Conservation (phyloP, 2,797 vertebrate genomes). For the Spondyliosoma cantharus region DNA sequence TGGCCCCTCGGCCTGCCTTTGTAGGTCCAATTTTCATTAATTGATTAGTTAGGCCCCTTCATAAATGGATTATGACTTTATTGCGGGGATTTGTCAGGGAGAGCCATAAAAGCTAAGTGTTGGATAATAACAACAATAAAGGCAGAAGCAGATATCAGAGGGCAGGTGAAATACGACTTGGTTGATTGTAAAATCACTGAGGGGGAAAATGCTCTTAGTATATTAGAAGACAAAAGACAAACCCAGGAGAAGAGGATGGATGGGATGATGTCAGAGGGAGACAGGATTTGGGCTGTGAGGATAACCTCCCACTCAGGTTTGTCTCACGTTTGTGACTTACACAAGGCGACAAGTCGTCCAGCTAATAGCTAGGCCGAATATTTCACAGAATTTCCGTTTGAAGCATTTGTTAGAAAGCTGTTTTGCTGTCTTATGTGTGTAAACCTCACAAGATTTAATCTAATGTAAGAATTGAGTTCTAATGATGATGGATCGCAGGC, state of each 20-base stretch:
- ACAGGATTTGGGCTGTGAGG: slow-evolving; percentile 51
- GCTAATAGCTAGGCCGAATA: background rate
- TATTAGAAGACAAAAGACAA: slow-evolving; percentile 83
- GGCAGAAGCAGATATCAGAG: slow-evolving; percentile 82
- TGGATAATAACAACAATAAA: slow-evolving; percentile 89
- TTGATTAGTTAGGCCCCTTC: slow-evolving; percentile 94
- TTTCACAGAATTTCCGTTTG: background rate
- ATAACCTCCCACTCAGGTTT: slow-evolving; percentile 49
- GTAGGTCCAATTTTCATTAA: slow-evolving; percentile 96
- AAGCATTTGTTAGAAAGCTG: slow-evolving; percentile 7
- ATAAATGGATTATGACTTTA: slow-evolving; percentile 94
- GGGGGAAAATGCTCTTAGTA: slow-evolving; percentile 83
- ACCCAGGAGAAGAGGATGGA: slow-evolving; percentile 62
- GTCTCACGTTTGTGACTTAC: slow-evolving; percentile 12
- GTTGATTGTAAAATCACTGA: slow-evolving; percentile 86
- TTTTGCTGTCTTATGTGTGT: background rate
- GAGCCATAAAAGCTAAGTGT: slow-evolving; percentile 86
- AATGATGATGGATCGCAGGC: too few relatives aligned
- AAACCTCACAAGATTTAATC: background rate
- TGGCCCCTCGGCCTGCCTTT: slow-evolving; percentile 87
- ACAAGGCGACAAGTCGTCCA: slow-evolving; percentile 8
- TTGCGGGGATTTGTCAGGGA: slow-evolving; percentile 85
- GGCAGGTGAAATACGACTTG: slow-evolving; percentile 82
- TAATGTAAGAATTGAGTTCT: too few relatives aligned
- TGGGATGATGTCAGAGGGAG: slow-evolving; percentile 67